Evolutionary conservation across 1,140 invertebrate species (phyloP), one percentile per base, ranked within the genome.

Genomic region (Rhagoletis zephyria): DNA sequence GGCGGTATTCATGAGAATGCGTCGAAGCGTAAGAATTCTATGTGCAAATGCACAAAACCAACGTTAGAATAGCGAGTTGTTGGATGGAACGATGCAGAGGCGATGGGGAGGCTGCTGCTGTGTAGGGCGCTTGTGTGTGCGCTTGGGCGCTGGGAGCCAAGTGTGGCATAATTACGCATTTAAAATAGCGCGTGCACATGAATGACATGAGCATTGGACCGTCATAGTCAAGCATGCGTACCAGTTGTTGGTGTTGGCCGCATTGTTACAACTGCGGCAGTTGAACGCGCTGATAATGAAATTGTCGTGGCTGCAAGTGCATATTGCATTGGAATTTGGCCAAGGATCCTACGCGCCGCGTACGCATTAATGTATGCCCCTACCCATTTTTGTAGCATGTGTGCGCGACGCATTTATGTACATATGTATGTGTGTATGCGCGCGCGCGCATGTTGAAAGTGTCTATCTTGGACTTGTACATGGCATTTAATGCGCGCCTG

Each of bases 91-190:
- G 64, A 40, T 10, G 61, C 1, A n/a, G 0, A 14, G n/a, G n/a
- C n/a, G n/a, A n/a, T n/a, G 45, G 19, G 4, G 74, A 30, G 7
- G 74, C 7, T 81, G n/a, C 1, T 40, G 45, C 12, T 10, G 70
- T 14, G 45, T n/a, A 16, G 70, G 42, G 16, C 14, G 14, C 42
- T n/a, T n/a, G 74, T 51, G 48, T n/a, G 48, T 5, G 48, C 2
- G n/a, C 16, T 1, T 45, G n/a, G 42, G 48, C n/a, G 45, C 45
- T 81, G n/a, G 48, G 74, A n/a, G 74, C 48, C 6, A 48, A 81
- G 74, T 81, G 74, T 81, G 74, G 74, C 74, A 81, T 81, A 81
- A 81, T 81, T 81, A 81, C 74, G 74, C 74, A 81, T 81, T 81
- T 81, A 81, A 81, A 81, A 81, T 81, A 81, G 74, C 74, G 74